These are phyloP conservation scores for Drosophila neonasuta DNA, from an alignment of 2,888 invertebrate genomes.

Conservation along the genomic window DNA sequence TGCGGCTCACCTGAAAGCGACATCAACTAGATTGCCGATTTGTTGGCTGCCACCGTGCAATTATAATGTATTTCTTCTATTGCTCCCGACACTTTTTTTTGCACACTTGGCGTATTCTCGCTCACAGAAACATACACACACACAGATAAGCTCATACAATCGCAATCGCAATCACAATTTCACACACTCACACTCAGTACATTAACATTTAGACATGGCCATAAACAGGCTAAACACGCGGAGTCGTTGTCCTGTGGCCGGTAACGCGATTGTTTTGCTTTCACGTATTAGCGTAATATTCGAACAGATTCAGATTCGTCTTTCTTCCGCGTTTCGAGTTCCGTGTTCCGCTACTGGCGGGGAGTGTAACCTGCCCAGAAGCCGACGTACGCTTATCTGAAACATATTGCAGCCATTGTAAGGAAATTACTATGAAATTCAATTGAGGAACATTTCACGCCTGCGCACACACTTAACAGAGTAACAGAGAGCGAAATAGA, in stretches of 20 bases:
- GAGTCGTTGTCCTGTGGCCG: conserved; percentile 65
- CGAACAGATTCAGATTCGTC: conserved; percentile 4
- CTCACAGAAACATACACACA: conserved; percentile 16
- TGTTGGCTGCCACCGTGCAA: conserved; percentile 56
- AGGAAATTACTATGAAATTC: conserved; percentile 66
- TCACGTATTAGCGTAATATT: conserved; percentile 60
- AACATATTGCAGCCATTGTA: conserved; percentile 61
- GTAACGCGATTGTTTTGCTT: conserved; percentile 60
- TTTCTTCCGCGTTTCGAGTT: conserved; percentile 5
- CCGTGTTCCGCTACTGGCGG: conserved; percentile 23
- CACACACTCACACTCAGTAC: conserved; percentile 16
- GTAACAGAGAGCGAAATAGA: neutral
- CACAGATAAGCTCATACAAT: conserved; percentile 7
- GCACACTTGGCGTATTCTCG: conserved; percentile 33
- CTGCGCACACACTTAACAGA: conserved; percentile 49
- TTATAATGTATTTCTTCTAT: conserved; percentile 62
- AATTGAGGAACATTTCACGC: conserved; percentile 60
- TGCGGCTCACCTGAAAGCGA: conserved; percentile 64
- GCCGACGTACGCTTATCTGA: conserved; percentile 71
- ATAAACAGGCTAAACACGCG: conserved; percentile 38
- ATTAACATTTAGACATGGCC: conserved; percentile 34
- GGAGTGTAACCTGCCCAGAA: conserved; percentile 56
- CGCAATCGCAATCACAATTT: conserved; percentile 14
- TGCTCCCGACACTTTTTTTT: conserved; percentile 46
- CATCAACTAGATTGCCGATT: conserved; percentile 58